Percentiles rank a stretch among this genome's conserved stretches.
phyloP scores from a whole-genome alignment of 2,888 invertebrate species.

The Anorthoa munda region DNA sequence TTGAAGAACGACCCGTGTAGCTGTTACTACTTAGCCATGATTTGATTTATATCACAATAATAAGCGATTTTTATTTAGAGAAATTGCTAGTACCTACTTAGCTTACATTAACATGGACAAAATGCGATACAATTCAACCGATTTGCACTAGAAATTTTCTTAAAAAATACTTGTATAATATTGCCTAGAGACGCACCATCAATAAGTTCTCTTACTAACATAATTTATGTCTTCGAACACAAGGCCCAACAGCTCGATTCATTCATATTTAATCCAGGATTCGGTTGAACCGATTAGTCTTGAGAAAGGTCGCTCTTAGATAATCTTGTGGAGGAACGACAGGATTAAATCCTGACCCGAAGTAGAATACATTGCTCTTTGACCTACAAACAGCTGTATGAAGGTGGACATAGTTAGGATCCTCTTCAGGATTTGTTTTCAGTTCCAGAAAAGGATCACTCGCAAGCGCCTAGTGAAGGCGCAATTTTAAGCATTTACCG shows the following conservation, averaged over 20 bases:
- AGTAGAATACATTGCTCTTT: slow-evolving; percentile 15
- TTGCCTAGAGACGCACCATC: no score
- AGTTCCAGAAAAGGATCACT: background rate
- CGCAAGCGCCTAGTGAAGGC: background rate
- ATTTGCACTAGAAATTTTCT: no score
- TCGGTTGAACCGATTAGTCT: slow-evolving; percentile 56
- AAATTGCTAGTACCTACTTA: no score
- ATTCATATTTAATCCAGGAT: slow-evolving; percentile 62
- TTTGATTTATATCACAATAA: no score
- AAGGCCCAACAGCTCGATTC: slow-evolving; percentile 45
- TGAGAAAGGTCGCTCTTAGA: slow-evolving; percentile 46
- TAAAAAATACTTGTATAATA: no score
- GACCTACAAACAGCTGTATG: background rate
- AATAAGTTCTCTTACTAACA: background rate
- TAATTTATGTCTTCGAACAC: slow-evolving; percentile 20
- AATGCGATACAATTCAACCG: no score
- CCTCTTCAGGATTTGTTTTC: background rate
- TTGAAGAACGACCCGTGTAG: background rate
- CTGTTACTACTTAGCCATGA: background rate
- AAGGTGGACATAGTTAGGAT: background rate
- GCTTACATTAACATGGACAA: no score
- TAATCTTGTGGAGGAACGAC: slow-evolving; percentile 43
- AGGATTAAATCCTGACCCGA: slow-evolving; percentile 33
- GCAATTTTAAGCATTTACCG: no score
- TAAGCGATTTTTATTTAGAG: no score